Evolutionary conservation across 2,888 invertebrate genomes (phyloP).

Genomic region (Sarcophaga carnaria): DNA sequence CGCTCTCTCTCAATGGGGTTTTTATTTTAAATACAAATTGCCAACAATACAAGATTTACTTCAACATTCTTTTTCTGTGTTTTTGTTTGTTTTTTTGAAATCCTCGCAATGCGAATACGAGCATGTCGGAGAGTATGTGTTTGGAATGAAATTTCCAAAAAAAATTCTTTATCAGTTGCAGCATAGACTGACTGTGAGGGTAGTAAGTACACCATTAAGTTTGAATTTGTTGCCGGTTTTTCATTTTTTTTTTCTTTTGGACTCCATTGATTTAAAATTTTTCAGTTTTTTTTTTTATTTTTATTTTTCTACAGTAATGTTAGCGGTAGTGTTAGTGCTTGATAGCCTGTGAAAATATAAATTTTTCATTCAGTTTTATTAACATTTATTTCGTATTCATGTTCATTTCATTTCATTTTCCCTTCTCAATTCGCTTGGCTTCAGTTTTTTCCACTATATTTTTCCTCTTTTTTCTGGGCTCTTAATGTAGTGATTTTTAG

Average conservation of each 20-base stretch:
- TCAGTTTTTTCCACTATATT: not conserved
- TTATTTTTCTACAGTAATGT: too few species aligned
- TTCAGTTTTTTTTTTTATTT: too few species aligned
- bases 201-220: not conserved
- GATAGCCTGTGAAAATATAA: constrained; percentile 57
- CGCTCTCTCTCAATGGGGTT: not conserved
- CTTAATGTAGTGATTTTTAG: constrained; percentile 41
- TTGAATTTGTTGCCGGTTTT: constrained; percentile 3
- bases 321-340: constrained; percentile 2
- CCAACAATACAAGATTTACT: constrained; percentile 45
- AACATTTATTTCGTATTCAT: constrained; percentile 42
- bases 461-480: not conserved
- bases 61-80: not conserved
- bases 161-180: not conserved
- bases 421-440: not conserved
- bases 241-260: not conserved
- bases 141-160: constrained; percentile 27
- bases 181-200: not conserved
- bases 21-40: constrained; percentile 47
- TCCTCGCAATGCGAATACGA: too few species aligned
- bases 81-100: not conserved
- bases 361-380: constrained; percentile 55
- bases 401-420: not conserved
- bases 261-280: too few species aligned
- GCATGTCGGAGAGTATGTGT: constrained; percentile 18